A percentile compares a stretch with the other conserved stretches of the same genome.
These are phyloP conservation scores for Eristalis arbustorum DNA, from an alignment of 2,888 invertebrate species.

Conservation along the genomic window DNA sequence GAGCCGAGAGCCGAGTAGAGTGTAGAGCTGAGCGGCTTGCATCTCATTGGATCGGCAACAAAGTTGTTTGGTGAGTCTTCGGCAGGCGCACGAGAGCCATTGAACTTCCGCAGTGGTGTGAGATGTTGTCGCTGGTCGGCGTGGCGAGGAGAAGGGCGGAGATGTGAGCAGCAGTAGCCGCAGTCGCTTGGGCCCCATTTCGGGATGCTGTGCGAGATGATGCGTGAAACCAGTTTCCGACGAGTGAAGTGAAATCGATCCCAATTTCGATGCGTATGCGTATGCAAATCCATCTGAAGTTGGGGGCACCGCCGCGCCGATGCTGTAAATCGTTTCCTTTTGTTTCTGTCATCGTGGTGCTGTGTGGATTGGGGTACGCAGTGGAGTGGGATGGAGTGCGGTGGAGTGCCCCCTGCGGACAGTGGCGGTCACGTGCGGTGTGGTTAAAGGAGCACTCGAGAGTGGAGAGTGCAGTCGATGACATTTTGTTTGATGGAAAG, in stretches of 20 bases:
- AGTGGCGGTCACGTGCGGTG: constrained; percentile 7
- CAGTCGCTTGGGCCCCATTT: constrained; percentile 43
- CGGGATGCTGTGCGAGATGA: constrained; percentile 44
- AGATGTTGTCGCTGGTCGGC: background rate
- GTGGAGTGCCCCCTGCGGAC: background rate
- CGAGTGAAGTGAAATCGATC: constrained; percentile 64
- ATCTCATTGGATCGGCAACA: constrained; percentile 32
- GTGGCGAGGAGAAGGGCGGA: constrained; percentile 13
- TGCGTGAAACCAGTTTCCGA: constrained; percentile 52
- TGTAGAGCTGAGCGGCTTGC: constrained; percentile 29
- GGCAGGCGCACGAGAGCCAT: constrained; percentile 36
- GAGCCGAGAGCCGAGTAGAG: too few species aligned
- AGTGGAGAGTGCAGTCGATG: background rate
- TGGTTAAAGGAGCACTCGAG: background rate
- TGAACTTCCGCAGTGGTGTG: constrained; percentile 50
- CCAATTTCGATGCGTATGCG: constrained; percentile 45
- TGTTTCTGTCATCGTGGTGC: background rate
- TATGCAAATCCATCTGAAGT: constrained; percentile 54
- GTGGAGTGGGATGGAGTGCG: background rate
- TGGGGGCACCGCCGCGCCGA: background rate
- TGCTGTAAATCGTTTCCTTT: constrained; percentile 7
- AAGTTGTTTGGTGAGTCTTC: constrained; percentile 60
- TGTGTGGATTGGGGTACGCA: background rate
- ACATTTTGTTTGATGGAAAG: background rate
- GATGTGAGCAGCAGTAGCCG: constrained; percentile 34